Evolutionary conservation across 2,888 invertebrate species (phyloP).

Genomic region (Andrena fulva): DNA sequence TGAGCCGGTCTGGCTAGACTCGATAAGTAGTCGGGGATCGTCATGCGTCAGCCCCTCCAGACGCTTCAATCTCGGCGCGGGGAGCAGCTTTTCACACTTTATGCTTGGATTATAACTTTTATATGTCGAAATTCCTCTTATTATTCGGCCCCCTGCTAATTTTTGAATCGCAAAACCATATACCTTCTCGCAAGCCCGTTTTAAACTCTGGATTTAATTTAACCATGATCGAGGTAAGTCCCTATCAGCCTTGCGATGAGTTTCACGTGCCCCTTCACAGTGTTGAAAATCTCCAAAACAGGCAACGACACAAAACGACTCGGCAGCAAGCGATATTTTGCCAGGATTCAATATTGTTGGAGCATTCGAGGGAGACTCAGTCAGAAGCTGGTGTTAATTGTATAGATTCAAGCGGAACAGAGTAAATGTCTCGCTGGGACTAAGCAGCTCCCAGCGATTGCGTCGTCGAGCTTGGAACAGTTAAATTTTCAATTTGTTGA

Average conservation of each 20-base stretch:
- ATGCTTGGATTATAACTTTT: too few relatives aligned
- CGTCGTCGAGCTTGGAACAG: conserved; percentile 48
- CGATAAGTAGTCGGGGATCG: conserved; percentile 7
- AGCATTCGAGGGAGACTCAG: conserved; percentile 8
- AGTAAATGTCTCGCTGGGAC: conserved; percentile 48
- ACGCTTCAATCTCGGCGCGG: not conserved
- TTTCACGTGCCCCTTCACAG: too few relatives aligned
- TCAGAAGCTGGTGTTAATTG: conserved; percentile 41
- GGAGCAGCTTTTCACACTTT: too few relatives aligned
- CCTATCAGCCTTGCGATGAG: too few relatives aligned
- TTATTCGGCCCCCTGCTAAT: too few relatives aligned
- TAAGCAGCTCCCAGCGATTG: conserved; percentile 45
- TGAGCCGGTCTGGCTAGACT: conserved; percentile 34
- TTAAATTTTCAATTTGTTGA: conserved; percentile 56
- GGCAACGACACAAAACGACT: conserved; percentile 7
- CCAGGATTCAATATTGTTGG: conserved; percentile 17
- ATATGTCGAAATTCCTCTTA: too few relatives aligned
- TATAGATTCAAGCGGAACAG: conserved; percentile 49
- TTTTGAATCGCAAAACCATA: too few relatives aligned
- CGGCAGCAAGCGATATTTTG: conserved; percentile 23
- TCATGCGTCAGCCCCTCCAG: not conserved
- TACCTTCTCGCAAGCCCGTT: too few relatives aligned
- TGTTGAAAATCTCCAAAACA: too few relatives aligned
- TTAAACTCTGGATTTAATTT: too few relatives aligned
- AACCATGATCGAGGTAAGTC: too few relatives aligned